These are phyloP conservation scores for Aselliscus stoliczkanus DNA, from an alignment of 2,797 vertebrate species.

Conservation along the genomic window DNA sequence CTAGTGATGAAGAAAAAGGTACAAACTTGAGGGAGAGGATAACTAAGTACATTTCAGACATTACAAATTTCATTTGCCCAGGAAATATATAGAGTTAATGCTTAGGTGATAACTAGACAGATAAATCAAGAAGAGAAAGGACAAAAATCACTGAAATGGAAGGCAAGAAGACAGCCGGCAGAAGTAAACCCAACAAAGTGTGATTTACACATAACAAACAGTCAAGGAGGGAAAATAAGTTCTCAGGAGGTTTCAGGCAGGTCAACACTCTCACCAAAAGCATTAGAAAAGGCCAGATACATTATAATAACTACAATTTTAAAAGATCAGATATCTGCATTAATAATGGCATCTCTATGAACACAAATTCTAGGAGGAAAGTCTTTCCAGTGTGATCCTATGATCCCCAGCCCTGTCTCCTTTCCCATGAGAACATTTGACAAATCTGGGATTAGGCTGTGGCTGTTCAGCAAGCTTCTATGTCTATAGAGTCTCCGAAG, in stretches of 20 bases:
- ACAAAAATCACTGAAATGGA: background rate
- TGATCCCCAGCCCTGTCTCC: background rate
- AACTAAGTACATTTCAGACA: background rate
- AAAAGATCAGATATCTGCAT: background rate
- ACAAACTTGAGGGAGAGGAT: background rate
- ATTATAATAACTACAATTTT: background rate
- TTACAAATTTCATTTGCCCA: background rate
- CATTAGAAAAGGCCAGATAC: background rate
- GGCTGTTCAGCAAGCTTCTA: no score
- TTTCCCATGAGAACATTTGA: background rate
- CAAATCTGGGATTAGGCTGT: background rate
- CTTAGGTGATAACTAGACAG: background rate
- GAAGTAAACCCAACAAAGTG: background rate
- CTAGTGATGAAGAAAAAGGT: background rate
- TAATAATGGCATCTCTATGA: background rate
- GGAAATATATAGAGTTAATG: background rate
- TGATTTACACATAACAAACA: no score
- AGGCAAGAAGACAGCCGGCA: background rate
- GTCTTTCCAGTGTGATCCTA: background rate
- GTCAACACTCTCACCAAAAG: background rate
- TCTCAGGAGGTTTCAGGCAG: background rate
- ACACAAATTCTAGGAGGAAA: background rate
- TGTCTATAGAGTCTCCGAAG: background rate
- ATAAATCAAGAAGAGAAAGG: background rate
- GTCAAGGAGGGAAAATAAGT: background rate